Evolutionary conservation across 2,797 vertebrate species (phyloP).

Genomic region (Eupleurogrammus muticus): DNA sequence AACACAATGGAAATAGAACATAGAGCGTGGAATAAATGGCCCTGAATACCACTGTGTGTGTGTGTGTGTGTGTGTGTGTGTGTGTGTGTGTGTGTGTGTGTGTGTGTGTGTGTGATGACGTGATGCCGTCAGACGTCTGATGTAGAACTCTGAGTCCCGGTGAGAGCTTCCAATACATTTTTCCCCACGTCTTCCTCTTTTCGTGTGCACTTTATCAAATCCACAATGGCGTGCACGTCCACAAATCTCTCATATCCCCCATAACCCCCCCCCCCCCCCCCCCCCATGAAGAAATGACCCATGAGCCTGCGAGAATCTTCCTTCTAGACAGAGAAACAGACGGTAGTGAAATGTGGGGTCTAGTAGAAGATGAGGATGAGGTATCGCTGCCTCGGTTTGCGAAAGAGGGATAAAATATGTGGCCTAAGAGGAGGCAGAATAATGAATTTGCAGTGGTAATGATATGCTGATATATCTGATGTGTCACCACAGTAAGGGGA

Average conservation of each 20-base stretch:
- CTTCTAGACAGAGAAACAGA: slow-evolving; percentile 33
- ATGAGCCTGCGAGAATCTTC: slow-evolving; percentile 40
- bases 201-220: slow-evolving; percentile 55
- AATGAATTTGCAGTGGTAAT: slow-evolving; percentile 40
- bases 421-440: slow-evolving; percentile 38
- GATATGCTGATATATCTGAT: slow-evolving; percentile 15
- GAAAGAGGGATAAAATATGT: slow-evolving; percentile 38
- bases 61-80: slow-evolving; percentile 17
- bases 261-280: too few species aligned
- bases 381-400: slow-evolving; percentile 43
- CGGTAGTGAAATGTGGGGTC: slow-evolving; percentile 25
- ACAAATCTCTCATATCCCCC: slow-evolving; percentile 61
- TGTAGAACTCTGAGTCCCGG: slow-evolving; percentile 42
- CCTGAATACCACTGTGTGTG: slow-evolving; percentile 25
- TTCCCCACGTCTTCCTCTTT: slow-evolving; percentile 54
- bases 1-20: slow-evolving; percentile 12
- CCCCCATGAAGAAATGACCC: slow-evolving; percentile 56
- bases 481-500: slow-evolving; percentile 29
- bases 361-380: slow-evolving; percentile 35
- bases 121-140: slow-evolving; percentile 21
- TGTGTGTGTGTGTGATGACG: slow-evolving; percentile 30
- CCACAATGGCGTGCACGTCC: slow-evolving; percentile 35
- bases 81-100: slow-evolving; percentile 20
- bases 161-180: slow-evolving; percentile 40
- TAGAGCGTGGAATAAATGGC: slow-evolving; percentile 10